Evolutionary conservation across 2,888 invertebrate genomes (phyloP).

Genomic region (Tenthredo scrophulariae): DNA sequence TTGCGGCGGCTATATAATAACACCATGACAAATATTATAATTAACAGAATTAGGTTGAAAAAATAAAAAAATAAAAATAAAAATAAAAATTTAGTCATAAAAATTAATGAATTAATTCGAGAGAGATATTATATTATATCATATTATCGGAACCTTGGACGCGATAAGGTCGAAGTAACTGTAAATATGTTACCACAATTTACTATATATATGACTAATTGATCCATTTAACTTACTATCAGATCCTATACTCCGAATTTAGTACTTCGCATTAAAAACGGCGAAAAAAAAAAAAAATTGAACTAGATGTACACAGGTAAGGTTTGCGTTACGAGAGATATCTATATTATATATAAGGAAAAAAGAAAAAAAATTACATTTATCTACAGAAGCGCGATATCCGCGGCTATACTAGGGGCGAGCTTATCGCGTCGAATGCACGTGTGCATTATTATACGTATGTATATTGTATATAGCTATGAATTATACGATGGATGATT

Average conservation of each 20-base stretch:
- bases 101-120: neutral
- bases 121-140: neutral
- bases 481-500: neutral
- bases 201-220: neutral
- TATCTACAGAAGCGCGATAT: neutral
- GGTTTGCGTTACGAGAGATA: no score
- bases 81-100: neutral
- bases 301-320: neutral
- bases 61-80: neutral
- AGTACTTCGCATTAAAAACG: neutral
- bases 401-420: neutral
- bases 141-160: neutral
- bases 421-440: no score
- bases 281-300: neutral
- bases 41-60: neutral
- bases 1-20: neutral
- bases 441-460: neutral
- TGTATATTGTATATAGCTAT: neutral
- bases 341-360: no score
- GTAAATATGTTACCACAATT: neutral
- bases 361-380: neutral
- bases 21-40: neutral
- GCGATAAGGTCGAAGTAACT: conserved; percentile 1
- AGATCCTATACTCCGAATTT: neutral
- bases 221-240: neutral